Conservation (phyloP, 2,888 invertebrate genomes). For the Idaea straminata region DNA sequence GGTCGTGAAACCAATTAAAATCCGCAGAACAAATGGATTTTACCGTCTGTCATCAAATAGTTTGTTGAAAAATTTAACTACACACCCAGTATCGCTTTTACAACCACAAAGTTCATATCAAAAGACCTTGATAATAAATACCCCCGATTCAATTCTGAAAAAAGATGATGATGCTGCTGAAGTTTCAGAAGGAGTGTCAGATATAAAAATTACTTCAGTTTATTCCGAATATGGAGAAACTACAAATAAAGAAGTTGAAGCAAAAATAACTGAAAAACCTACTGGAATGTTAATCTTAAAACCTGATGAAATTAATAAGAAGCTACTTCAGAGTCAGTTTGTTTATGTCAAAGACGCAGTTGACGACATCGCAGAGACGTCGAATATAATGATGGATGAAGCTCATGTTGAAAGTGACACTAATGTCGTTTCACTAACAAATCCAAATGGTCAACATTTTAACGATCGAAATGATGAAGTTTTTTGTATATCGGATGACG, state of each 20-base stretch:
- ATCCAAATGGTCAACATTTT: constrained; percentile 17
- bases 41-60: constrained; percentile 49
- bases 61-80: constrained; percentile 20
- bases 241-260: constrained; percentile 23
- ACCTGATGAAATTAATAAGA: constrained; percentile 71
- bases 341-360: not conserved
- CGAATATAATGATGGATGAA: not conserved
- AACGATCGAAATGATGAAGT: constrained; percentile 32
- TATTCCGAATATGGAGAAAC: constrained; percentile 29
- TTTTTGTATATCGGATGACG: constrained; percentile 39
- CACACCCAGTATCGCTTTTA: not conserved
- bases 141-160: not conserved
- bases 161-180: not conserved
- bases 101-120: not conserved
- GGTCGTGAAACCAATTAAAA: constrained; percentile 61
- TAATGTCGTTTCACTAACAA: not conserved
- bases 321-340: constrained; percentile 23
- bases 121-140: not conserved
- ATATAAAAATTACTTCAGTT: constrained; percentile 46
- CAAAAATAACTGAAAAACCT: constrained; percentile 32
- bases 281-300: constrained; percentile 62
- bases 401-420: not conserved
- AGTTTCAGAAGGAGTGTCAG: constrained; percentile 45
- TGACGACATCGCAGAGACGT: not conserved
- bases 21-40: constrained; percentile 57